These are phyloP conservation scores for Caenorhabditis elegans DNA, from an alignment of 1,140 invertebrate species.

Conservation along the genomic window DNA sequence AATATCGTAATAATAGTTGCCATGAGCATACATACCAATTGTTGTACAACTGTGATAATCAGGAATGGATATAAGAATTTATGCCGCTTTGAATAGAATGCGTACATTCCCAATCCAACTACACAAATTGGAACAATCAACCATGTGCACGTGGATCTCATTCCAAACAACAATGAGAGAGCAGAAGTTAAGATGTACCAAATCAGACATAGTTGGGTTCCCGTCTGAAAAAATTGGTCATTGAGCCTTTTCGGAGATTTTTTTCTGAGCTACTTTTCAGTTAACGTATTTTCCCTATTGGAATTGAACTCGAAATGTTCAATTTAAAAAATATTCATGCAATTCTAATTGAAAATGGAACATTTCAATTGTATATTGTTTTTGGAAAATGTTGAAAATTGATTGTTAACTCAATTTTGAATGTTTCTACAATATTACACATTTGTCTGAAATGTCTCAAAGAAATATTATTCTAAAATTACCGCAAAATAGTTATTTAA, in stretches of 20 bases:
- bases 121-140: conserved; percentile 52
- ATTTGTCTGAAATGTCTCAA: too few species aligned
- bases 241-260: too few species aligned
- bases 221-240: conserved; percentile 47
- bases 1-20: conserved; percentile 49
- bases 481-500: too few species aligned
- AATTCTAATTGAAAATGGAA: too few species aligned
- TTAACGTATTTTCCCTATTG: background rate
- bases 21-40: conserved; percentile 57
- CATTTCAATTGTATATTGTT: too few species aligned
- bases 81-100: conserved; percentile 50
- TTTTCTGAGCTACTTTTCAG: background rate
- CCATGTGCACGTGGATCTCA: conserved; percentile 56
- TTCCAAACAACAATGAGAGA: conserved; percentile 55
- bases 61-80: conserved; percentile 59
- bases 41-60: conserved; percentile 56
- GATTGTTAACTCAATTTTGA: too few species aligned
- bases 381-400: too few species aligned
- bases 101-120: conserved; percentile 51
- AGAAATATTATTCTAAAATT: too few species aligned
- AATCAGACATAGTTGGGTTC: conserved; percentile 55
- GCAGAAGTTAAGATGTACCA: conserved; percentile 51
- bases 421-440: too few species aligned
- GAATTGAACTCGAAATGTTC: background rate
- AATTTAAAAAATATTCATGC: too few species aligned